Evolutionary conservation across 2,797 vertebrate species (phyloP), one percentile per base, ranked within the genome.

Genomic region (Siniperca undulata): DNA sequence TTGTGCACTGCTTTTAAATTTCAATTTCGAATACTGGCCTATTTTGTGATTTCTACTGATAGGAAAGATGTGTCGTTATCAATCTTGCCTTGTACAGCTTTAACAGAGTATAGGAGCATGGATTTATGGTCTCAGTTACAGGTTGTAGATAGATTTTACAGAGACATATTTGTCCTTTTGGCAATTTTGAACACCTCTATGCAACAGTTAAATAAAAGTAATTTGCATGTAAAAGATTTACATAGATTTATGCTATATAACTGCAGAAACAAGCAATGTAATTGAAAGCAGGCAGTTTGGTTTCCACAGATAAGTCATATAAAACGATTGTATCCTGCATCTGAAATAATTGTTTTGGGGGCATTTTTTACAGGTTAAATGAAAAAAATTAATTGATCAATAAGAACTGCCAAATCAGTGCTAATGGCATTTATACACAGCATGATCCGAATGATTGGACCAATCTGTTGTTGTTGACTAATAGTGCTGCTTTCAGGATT

Each of bases 391-490:
- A 38, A 69, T 22, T 2, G 7, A 59, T 72, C 34, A 44, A 27
- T 30, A 52, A 42, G 4, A 66, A 24, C 59, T 42, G 36, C 22
- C n/a, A 62, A 76, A 69, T 71, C 27, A 36, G 5, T 40, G 48
- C 50, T 76, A 20, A 82, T 70, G 40, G 8, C 17, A 38, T 83
- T 82, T 73, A 65, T 19, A 50, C 34, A 62, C 61, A 36, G 24
- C 13, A 34, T 68, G 55, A 71, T 58, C 22, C 4, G 1, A 76
- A 67, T 70, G 84, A 77, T 58, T n/a, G 58, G 66, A 48, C 55
- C 72, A 65, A 46, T 85, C 80, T 74, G 81, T 67, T 81, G 59
- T 38, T 71, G 68, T 52, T 71, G 73, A 85, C 74, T 70, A 61
- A 82, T 20, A 46, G 59, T 9, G 52, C 64, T 48, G 53, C 71